These are phyloP conservation scores for Cygnus olor DNA, from an alignment of 2,797 vertebrate species.

Conservation along the genomic window DNA sequence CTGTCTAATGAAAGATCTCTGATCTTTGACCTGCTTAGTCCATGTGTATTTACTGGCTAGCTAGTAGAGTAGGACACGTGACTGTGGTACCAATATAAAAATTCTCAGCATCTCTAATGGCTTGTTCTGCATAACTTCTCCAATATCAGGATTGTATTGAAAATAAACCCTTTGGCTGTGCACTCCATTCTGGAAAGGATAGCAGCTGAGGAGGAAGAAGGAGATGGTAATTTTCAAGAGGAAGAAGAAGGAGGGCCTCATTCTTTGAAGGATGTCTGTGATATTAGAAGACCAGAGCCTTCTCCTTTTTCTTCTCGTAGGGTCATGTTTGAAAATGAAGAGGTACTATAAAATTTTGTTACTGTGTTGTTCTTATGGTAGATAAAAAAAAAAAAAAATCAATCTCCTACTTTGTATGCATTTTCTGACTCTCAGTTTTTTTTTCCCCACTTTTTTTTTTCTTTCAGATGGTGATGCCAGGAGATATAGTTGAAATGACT, in stretches of 20 bases:
- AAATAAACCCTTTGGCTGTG: constrained; percentile 92
- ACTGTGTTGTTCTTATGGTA: not conserved
- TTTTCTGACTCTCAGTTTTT: not conserved
- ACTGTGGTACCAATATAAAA: not conserved
- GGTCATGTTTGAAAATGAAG: constrained; percentile 99
- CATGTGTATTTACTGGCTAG: not conserved
- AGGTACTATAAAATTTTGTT: constrained; percentile 79
- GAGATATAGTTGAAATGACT: constrained; percentile 93
- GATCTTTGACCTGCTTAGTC: not conserved
- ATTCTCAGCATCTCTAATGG: constrained; percentile 3
- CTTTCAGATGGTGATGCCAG: constrained; percentile 96
- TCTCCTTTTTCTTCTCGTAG: constrained; percentile 97
- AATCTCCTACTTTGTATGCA: not conserved
- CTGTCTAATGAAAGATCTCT: not conserved
- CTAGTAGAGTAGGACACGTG: not conserved
- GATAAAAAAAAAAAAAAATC: not conserved
- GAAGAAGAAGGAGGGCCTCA: constrained; percentile 94
- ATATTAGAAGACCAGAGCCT: constrained; percentile 93
- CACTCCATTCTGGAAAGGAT: constrained; percentile 96
- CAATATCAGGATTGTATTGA: constrained; percentile 88
- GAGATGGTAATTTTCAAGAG: constrained; percentile 89
- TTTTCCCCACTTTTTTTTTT: not conserved
- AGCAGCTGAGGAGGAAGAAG: constrained; percentile 89
- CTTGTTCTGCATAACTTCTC: constrained; percentile 48
- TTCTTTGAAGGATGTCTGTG: constrained; percentile 97